phyloP scores from a whole-genome alignment of 2,888 invertebrate genomes.

The Chirona hameri region DNA sequence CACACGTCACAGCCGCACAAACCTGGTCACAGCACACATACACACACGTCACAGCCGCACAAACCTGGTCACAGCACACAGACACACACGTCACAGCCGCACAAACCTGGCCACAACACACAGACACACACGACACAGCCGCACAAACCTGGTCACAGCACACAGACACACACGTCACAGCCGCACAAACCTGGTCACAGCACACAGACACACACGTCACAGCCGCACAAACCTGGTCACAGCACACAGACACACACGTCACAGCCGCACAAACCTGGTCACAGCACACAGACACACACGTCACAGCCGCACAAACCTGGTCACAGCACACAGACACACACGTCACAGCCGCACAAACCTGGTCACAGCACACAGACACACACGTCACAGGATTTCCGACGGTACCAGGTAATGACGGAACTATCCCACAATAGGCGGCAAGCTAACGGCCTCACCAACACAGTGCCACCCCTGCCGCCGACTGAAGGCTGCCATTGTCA shows the following conservation, averaged over 20 bases:
- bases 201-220: too few relatives aligned
- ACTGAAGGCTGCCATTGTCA: too few relatives aligned
- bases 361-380: constrained; percentile 27
- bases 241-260: too few relatives aligned
- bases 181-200: constrained; percentile 71
- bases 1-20: constrained; percentile 60
- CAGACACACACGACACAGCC: constrained; percentile 44
- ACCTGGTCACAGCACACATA: constrained; percentile 55
- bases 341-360: constrained; percentile 71
- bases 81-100: constrained; percentile 49
- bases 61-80: constrained; percentile 60
- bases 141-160: constrained; percentile 70
- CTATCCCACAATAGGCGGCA: too few relatives aligned
- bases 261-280: constrained; percentile 71
- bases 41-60: constrained; percentile 56
- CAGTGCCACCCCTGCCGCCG: too few relatives aligned
- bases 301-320: constrained; percentile 71
- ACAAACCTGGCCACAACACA: constrained; percentile 68
- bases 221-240: constrained; percentile 71
- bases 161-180: too few relatives aligned
- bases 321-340: too few relatives aligned
- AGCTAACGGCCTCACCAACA: too few relatives aligned
- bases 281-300: too few relatives aligned
- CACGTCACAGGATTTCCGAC: too few relatives aligned
- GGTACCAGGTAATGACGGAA: too few relatives aligned